phyloP scores from a whole-genome alignment of 2,888 invertebrate species.

The Latheticus oryzae region DNA sequence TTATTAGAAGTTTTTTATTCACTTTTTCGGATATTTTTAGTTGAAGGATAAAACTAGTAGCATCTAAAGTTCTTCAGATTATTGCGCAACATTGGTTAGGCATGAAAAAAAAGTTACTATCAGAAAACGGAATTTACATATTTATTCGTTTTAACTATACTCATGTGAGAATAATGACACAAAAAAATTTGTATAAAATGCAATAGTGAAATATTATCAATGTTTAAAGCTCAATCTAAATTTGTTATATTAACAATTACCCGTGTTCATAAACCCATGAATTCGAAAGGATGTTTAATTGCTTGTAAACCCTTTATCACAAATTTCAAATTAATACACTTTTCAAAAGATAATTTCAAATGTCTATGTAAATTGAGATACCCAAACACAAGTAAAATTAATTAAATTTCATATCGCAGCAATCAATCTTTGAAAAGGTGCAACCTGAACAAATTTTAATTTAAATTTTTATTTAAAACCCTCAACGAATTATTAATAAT shows the following conservation, averaged over 20 bases:
- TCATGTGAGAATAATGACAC: too few relatives aligned
- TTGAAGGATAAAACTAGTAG: too few relatives aligned
- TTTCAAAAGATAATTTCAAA: not conserved
- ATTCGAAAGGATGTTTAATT: conserved; percentile 1
- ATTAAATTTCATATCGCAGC: conserved; percentile 19
- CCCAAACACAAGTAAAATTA: conserved; percentile 3
- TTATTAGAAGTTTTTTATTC: not conserved
- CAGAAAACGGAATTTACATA: too few relatives aligned
- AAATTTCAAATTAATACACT: not conserved
- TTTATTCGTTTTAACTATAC: too few relatives aligned
- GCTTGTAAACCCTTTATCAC: conserved; percentile 6
- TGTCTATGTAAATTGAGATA: conserved; percentile 4
- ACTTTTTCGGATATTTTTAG: too few relatives aligned
- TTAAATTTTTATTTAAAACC: conserved; percentile 17
- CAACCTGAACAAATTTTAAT: conserved; percentile 37
- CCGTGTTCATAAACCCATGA: not conserved
- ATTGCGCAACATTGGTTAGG: too few relatives aligned
- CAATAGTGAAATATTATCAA: too few relatives aligned
- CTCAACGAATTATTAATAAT: conserved; percentile 11
- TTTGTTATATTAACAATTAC: too few relatives aligned
- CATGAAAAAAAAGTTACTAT: too few relatives aligned
- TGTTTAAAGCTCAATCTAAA: too few relatives aligned
- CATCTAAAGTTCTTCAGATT: too few relatives aligned
- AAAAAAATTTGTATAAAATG: too few relatives aligned
- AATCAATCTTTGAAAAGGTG: conserved; percentile 36